Evolutionary conservation across 1,140 invertebrate species (phyloP), one percentile per base, ranked within the genome.

Genomic region (Panagrolaimus sp.): DNA sequence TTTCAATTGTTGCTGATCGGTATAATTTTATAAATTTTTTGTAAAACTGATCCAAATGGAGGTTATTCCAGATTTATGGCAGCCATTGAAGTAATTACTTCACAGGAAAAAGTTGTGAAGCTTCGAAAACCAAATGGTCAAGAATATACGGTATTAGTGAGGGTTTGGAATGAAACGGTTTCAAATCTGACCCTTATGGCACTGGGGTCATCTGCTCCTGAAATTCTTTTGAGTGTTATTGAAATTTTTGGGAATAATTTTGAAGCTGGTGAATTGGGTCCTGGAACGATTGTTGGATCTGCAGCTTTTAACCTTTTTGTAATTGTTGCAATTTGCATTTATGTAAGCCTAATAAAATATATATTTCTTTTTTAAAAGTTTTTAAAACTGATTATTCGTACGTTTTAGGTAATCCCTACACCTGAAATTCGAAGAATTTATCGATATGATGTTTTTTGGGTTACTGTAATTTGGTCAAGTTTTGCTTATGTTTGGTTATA

Each of bases 1-100:
- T 87, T 7, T 86, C 86, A 43, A 86, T 87, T 68, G 82, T 87
- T 9, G 83, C 86, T 44, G 86, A 87, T 73, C 80, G 86, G 67
- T 26, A 3, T 52, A 7, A 12, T 55, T 15, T 55, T 10, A 48
- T 48, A 6, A 15, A 21, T 24, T 0, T 24, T 9, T 65, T 28
- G 1, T n/a, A 65, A 15, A 44, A 28, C n/a, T 65, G 14, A 65
- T n/a, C 38, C 12, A 4, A 24, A 32, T 6, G 12, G 5, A n/a
- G 1, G 3, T 26, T 26, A n/a, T n/a, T 63, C 24, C 84, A 89
- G 93, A 10, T 98, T 98, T 85, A 98, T 99, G 96, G 92, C 93
- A 1, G 90, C 94, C 71, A 98, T 99, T 83, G 95, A 98, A 88
- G 94, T 97, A 69, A 99, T 99, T 81, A 99, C 96, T 6, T 96